These are phyloP conservation scores for Noctua pronuba DNA, from an alignment of 2,888 invertebrate species.

Conservation along the genomic window DNA sequence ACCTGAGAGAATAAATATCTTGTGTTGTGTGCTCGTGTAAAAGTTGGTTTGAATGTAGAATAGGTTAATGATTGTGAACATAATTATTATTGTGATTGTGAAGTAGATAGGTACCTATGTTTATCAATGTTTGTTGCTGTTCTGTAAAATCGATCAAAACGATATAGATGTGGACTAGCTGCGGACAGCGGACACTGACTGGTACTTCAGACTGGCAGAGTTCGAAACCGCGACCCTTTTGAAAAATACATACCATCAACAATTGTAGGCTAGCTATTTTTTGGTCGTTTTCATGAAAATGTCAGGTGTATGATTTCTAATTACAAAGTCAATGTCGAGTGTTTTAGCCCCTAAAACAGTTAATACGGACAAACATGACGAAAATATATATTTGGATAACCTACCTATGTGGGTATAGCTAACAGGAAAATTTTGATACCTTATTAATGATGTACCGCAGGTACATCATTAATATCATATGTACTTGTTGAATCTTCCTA, in stretches of 20 bases:
- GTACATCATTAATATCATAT: too few relatives aligned
- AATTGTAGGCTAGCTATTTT: background rate
- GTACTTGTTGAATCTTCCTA: background rate
- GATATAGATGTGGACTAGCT: background rate
- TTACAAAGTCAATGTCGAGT: background rate
- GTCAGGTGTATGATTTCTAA: background rate
- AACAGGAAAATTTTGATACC: slow-evolving; percentile 22
- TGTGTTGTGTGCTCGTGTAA: background rate
- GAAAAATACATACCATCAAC: background rate
- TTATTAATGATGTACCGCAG: slow-evolving; percentile 5
- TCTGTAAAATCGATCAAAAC: background rate
- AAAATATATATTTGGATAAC: slow-evolving; percentile 1
- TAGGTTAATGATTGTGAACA: background rate
- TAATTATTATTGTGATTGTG: background rate
- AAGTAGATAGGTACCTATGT: background rate
- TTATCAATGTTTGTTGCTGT: background rate
- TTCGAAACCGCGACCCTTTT: background rate
- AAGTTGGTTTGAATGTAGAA: background rate
- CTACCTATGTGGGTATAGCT: slow-evolving; percentile 4
- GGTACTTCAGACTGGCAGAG: background rate
- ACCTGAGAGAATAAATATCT: background rate
- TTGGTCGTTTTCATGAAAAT: background rate
- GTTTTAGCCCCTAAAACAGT: background rate
- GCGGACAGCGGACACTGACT: background rate
- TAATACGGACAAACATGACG: background rate